These are phyloP conservation scores for Sturnira hondurensis DNA, from an alignment of 2,113 vertebrate genomes.

Conservation along the genomic window DNA sequence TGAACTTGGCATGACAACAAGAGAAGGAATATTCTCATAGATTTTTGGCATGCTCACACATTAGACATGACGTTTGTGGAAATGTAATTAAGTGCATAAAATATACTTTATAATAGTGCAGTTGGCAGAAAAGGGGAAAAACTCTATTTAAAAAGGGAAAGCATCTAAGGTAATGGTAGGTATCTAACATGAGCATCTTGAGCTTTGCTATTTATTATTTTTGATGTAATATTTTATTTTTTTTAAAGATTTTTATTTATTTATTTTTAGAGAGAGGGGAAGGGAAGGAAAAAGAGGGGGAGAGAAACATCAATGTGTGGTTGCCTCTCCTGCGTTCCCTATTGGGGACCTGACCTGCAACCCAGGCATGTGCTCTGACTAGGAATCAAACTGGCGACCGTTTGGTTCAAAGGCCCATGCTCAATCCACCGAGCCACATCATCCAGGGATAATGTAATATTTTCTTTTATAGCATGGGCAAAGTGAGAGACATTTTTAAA, in stretches of 20 bases:
- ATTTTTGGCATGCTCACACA: constrained; percentile 68
- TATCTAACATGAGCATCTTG: not conserved
- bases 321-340: too few species aligned
- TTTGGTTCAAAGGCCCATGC: too few species aligned
- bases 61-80: constrained; percentile 78
- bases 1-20: constrained; percentile 68
- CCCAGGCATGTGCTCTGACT: too few species aligned
- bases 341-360: too few species aligned
- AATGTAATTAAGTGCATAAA: constrained; percentile 78
- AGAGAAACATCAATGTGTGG: too few species aligned
- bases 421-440: too few species aligned
- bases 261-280: too few species aligned
- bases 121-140: constrained; percentile 36
- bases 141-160: constrained; percentile 20
- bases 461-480: not conserved
- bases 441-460: not conserved
- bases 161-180: not conserved
- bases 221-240: constrained; percentile 1
- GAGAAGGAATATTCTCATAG: constrained; percentile 69
- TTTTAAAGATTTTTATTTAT: too few species aligned
- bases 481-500: not conserved
- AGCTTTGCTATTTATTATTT: not conserved
- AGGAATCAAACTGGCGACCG: too few species aligned
- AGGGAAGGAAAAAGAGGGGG: too few species aligned
- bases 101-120: constrained; percentile 68